Percentiles rank a stretch among this genome's conserved stretches.
phyloP scores from a whole-genome alignment of 2,113 vertebrate species.

The Ivindomyrus marchei region DNA sequence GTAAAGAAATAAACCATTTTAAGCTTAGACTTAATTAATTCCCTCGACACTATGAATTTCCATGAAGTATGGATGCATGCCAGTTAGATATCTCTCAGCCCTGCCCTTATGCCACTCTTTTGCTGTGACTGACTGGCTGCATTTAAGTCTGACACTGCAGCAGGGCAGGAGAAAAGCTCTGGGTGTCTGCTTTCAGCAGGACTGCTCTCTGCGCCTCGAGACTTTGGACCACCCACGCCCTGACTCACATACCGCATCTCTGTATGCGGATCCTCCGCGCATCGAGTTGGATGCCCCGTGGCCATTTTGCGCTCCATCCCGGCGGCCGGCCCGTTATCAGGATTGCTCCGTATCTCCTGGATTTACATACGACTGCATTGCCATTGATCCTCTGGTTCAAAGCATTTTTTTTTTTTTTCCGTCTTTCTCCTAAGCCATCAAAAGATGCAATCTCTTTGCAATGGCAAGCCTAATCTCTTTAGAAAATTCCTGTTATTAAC shows the following conservation, averaged over 20 bases:
- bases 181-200: neutral
- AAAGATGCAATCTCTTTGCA: conserved; percentile 15
- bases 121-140: neutral
- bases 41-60: neutral
- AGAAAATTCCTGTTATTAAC: neutral
- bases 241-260: conserved; percentile 10
- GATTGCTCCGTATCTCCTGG: conserved; percentile 66
- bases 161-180: neutral
- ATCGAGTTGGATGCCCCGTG: conserved; percentile 66
- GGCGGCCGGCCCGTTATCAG: conserved; percentile 68
- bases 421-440: neutral
- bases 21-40: neutral
- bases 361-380: conserved; percentile 69
- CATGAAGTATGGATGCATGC: neutral
- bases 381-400: conserved; percentile 69
- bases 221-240: neutral
- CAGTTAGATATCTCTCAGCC: neutral
- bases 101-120: neutral
- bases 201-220: neutral
- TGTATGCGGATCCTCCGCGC: conserved; percentile 44
- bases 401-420: conserved; percentile 52
- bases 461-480: neutral
- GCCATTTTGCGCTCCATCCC: conserved; percentile 67
- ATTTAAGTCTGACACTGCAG: neutral
- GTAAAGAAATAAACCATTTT: neutral